Base-by-base conservation (phyloP, 2,797 vertebrate species). In the Glossophaga mutica region DNA sequence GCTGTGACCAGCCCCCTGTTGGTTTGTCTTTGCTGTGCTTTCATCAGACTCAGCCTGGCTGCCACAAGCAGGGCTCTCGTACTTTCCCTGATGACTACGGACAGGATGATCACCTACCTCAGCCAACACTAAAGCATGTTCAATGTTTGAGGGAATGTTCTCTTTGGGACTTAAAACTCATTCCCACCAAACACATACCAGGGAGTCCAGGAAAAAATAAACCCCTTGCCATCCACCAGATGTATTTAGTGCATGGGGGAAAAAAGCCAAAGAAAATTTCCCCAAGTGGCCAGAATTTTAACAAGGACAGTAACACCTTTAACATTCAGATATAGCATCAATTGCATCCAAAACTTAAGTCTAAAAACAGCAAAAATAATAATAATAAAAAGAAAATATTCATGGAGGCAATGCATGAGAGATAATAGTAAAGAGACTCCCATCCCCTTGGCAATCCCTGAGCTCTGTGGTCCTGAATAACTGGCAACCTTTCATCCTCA, bases 321-420 rank as follows among this genome's bases (percentile, higher is more conserved):
- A 97, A 94, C 91, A 96, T 95, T 95, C 95, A 94, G 78, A 42
- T 57, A 91, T 24, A 93, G 84, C 93, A 90, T 98, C 97, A 98
- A 97, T 90, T 11, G 65, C 79, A 87, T 65, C 91, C 81, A 97
- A 98, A 98, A 98, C 87, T 57, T 57, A 97, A 97, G 97, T 92
- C 84, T 93, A 97, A 97, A 98, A 97, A 37, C 78, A 93, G 92
- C 59, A 93, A 67, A 98, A 97, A 96, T 83, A 92, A 96, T 96
- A 92, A 96, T 97, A 97, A n/a, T n/a, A 96, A 96, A 96, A 95
- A 73, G 48, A 42, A 59, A 1, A 87, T 97, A 98, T 98, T 98
- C 98, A 97, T 96, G 89, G 91, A 85, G 84, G 91, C 29, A 93
- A 59, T 0, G 0, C 5, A 91, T 24, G 94, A 94, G 68, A 94